These are phyloP conservation scores for Calephelis virginiensis DNA, from an alignment of 1,140 invertebrate species.

Conservation along the genomic window DNA sequence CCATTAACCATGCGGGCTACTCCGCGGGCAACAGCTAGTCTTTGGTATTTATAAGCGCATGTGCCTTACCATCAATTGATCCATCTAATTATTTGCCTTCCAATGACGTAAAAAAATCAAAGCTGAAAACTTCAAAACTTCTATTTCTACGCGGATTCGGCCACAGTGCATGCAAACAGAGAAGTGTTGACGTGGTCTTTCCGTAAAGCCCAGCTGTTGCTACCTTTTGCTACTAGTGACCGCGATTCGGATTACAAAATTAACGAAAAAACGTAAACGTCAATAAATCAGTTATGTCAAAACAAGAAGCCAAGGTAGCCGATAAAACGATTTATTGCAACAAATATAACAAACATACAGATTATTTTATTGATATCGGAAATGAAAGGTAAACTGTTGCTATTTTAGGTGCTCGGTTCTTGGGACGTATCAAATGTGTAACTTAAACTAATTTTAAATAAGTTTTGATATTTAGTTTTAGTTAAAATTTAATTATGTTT, in stretches of 20 bases:
- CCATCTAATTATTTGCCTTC: too few species aligned
- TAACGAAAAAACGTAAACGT: slow-evolving; percentile 2
- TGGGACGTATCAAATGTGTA: not conserved
- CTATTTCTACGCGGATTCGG: too few species aligned
- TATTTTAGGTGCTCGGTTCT: not conserved
- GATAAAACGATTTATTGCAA: slow-evolving; percentile 15
- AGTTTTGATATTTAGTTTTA: too few species aligned
- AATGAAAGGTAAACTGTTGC: slow-evolving; percentile 21
- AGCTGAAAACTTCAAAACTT: too few species aligned
- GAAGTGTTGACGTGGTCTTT: not conserved
- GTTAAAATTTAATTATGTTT: too few species aligned
- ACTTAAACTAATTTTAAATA: not conserved
- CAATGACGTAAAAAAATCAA: too few species aligned
- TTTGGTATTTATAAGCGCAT: too few species aligned
- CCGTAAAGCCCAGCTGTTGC: not conserved
- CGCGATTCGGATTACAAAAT: slow-evolving; percentile 1
- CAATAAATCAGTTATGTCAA: slow-evolving; percentile 6
- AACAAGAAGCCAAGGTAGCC: slow-evolving; percentile 14
- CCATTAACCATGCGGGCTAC: too few species aligned
- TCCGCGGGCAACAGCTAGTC: too few species aligned
- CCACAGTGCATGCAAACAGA: not conserved
- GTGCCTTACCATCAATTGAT: too few species aligned
- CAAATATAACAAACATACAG: slow-evolving; percentile 19
- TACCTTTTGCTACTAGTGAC: not conserved
- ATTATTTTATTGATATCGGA: slow-evolving; percentile 25